phyloP scores from a whole-genome alignment of 2,113 vertebrate species.

The Brachypodius melanocephalos region DNA sequence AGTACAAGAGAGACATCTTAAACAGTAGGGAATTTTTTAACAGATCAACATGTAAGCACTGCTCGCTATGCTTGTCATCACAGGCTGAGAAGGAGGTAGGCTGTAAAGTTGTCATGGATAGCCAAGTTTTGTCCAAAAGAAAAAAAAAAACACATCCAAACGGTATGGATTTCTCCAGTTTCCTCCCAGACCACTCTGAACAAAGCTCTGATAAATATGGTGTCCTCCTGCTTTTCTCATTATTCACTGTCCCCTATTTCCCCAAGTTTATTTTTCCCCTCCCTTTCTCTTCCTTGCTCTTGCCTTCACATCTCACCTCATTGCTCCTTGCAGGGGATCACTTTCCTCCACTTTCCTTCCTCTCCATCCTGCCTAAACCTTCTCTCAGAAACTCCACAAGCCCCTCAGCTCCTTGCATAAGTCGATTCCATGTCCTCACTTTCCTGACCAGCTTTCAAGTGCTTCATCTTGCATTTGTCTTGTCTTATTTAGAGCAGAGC shows the following conservation, averaged over 20 bases:
- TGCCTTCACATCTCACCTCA: background rate
- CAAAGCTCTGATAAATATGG: background rate
- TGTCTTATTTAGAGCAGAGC: background rate
- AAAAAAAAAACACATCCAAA: background rate
- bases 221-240: background rate
- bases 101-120: background rate
- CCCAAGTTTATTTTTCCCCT: background rate
- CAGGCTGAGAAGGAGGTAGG: background rate
- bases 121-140: background rate
- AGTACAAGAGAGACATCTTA: background rate
- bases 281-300: background rate
- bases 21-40: background rate
- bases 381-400: background rate
- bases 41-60: background rate
- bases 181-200: background rate
- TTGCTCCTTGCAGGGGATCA: background rate
- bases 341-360: background rate
- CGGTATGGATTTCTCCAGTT: background rate
- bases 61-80: background rate
- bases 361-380: background rate
- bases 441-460: slow-evolving; percentile 1
- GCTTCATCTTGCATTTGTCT: slow-evolving; percentile 13
- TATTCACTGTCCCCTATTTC: background rate
- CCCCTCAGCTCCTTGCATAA: background rate
- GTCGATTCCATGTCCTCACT: background rate